phyloP scores from a whole-genome alignment of 2,888 invertebrate species.

The Xanthia togata region DNA sequence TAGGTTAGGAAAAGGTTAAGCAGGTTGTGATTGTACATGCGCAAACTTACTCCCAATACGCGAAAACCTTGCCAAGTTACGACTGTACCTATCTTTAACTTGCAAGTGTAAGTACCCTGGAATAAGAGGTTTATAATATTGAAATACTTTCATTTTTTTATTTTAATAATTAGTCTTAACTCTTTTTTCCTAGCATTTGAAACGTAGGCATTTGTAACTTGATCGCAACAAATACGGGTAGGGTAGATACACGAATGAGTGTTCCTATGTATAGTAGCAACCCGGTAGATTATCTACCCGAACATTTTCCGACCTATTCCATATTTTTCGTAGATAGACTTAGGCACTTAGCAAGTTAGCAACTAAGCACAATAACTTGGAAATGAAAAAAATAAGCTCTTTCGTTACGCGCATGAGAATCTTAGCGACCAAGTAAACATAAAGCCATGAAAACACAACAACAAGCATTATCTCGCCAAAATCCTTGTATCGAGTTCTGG shows the following conservation, averaged over 20 bases:
- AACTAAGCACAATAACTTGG: background rate
- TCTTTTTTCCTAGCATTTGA: background rate
- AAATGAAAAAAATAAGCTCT: slow-evolving; percentile 4
- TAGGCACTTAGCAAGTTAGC: background rate
- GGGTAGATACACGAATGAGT: background rate
- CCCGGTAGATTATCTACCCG: background rate
- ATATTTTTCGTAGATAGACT: background rate
- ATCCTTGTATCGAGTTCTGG: slow-evolving; percentile 89
- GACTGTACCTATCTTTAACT: background rate
- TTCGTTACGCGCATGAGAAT: background rate
- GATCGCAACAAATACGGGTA: background rate
- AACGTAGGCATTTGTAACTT: background rate
- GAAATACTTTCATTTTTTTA: background rate
- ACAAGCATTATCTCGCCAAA: slow-evolving; percentile 82
- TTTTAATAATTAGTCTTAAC: background rate
- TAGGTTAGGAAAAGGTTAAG: no score
- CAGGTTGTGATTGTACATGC: no score
- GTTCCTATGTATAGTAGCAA: no score
- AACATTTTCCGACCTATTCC: background rate
- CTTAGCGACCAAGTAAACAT: slow-evolving; percentile 55
- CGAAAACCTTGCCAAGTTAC: no score
- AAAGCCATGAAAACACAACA: slow-evolving; percentile 74
- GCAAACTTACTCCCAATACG: no score
- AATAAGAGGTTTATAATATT: background rate
- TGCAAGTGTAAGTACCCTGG: background rate